These are phyloP conservation scores for Hypotaenidia philippensis DNA, from an alignment of 2,797 vertebrate species.

Conservation along the genomic window DNA sequence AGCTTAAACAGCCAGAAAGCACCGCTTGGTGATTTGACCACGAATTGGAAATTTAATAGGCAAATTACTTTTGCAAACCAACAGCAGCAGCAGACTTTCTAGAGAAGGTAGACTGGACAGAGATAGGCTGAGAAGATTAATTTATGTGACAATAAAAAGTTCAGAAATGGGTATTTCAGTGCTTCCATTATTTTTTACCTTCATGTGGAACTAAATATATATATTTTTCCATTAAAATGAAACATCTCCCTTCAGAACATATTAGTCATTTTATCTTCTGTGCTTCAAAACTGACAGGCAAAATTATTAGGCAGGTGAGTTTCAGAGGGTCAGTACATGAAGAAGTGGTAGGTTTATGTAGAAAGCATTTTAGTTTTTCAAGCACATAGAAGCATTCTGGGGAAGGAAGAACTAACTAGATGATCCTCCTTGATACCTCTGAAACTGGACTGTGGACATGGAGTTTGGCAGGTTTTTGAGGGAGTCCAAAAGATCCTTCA, in stretches of 20 bases:
- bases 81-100: neutral
- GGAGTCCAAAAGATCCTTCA: neutral
- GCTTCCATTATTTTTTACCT: neutral
- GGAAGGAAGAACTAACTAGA: neutral
- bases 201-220: neutral
- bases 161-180: neutral
- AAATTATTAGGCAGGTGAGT: neutral
- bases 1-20: neutral
- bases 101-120: neutral
- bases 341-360: neutral
- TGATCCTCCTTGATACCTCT: neutral
- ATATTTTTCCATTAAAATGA: neutral
- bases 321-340: neutral
- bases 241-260: neutral
- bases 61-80: neutral
- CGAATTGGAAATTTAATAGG: neutral
- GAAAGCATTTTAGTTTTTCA: neutral
- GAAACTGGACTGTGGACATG: neutral
- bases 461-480: neutral
- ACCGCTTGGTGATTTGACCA: neutral
- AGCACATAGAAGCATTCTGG: neutral
- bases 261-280: neutral
- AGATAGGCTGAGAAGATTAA: neutral
- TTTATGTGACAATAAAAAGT: neutral
- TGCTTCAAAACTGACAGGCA: neutral